These are phyloP conservation scores for Nematostella vectensis DNA, from an alignment of 92 coral and sea anemone species.

Conservation along the genomic window DNA sequence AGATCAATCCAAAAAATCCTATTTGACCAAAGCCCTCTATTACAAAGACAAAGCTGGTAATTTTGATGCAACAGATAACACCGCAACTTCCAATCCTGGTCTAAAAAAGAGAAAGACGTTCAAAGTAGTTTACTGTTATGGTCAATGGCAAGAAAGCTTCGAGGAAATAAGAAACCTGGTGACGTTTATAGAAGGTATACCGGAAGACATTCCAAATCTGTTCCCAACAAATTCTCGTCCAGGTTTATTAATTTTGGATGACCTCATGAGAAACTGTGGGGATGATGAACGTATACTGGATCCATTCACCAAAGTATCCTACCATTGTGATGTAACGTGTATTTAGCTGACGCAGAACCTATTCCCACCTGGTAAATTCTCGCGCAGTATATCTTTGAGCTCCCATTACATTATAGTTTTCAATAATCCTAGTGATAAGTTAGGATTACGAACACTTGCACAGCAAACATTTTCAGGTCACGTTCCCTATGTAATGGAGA, in stretches of 20 bases:
- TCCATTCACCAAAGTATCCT: slow-evolving; percentile 10
- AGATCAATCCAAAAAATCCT: too few species aligned
- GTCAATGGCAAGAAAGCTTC: slow-evolving; percentile 25
- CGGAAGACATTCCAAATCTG: slow-evolving; percentile 15
- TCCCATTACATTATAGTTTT: slow-evolving; percentile 21
- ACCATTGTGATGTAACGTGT: slow-evolving; percentile 16
- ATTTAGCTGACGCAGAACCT: slow-evolving; percentile 20
- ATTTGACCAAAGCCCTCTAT: too few species aligned
- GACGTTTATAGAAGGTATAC: slow-evolving; percentile 26
- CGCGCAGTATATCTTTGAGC: slow-evolving; percentile 9
- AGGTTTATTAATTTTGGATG: slow-evolving; percentile 20
- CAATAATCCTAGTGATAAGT: slow-evolving; percentile 15
- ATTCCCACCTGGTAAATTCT: background rate
- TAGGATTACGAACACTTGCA: slow-evolving; percentile 10
- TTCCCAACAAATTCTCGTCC: slow-evolving; percentile 8
- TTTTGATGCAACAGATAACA: too few species aligned
- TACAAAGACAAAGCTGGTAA: too few species aligned
- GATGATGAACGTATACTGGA: background rate
- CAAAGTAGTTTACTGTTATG: slow-evolving; percentile 27
- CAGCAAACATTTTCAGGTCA: slow-evolving; percentile 19
- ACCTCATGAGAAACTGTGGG: slow-evolving; percentile 15
- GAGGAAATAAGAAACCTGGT: background rate
- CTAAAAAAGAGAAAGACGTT: too few species aligned
- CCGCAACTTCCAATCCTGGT: too few species aligned
- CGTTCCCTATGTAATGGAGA: slow-evolving; percentile 8